These are phyloP conservation scores for Sepioteuthis lessoniana DNA, from an alignment of 2,888 invertebrate genomes.

Conservation along the genomic window DNA sequence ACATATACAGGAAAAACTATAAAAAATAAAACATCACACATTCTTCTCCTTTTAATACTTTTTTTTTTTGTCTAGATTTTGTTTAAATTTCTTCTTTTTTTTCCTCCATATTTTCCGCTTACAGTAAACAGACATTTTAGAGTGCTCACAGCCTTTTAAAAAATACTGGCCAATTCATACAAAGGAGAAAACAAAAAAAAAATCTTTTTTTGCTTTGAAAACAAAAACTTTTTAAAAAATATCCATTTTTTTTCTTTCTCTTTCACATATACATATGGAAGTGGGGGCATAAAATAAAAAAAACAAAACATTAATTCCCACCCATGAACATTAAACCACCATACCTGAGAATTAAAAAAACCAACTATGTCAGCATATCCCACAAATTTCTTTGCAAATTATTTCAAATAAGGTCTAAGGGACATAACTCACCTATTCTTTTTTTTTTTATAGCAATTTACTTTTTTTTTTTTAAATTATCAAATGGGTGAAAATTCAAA, in stretches of 20 bases:
- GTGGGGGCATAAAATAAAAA: neutral
- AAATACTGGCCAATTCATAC: slow-evolving; percentile 33
- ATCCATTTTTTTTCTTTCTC: neutral
- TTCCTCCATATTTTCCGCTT: neutral
- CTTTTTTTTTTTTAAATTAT: neutral
- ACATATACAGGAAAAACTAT: no score
- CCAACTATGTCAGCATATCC: no score
- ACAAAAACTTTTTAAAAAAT: neutral
- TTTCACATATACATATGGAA: neutral
- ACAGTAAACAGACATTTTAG: neutral
- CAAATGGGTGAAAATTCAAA: no score
- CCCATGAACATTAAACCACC: neutral
- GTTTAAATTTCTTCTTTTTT: neutral
- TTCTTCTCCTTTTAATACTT: neutral
- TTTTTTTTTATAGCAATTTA: neutral
- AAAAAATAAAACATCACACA: no score
- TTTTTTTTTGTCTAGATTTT: neutral
- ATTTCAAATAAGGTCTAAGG: neutral
- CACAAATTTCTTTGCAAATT: neutral
- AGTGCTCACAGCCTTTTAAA: neutral
- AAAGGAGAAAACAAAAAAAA: neutral
- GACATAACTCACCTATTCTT: neutral
- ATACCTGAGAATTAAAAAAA: neutral
- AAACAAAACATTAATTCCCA: neutral
- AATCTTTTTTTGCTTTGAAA: neutral